Percentiles rank a stretch among this genome's conserved stretches.
These are phyloP conservation scores for Drosophila obscura DNA, from an alignment of 1,140 invertebrate species.

Conservation along the genomic window DNA sequence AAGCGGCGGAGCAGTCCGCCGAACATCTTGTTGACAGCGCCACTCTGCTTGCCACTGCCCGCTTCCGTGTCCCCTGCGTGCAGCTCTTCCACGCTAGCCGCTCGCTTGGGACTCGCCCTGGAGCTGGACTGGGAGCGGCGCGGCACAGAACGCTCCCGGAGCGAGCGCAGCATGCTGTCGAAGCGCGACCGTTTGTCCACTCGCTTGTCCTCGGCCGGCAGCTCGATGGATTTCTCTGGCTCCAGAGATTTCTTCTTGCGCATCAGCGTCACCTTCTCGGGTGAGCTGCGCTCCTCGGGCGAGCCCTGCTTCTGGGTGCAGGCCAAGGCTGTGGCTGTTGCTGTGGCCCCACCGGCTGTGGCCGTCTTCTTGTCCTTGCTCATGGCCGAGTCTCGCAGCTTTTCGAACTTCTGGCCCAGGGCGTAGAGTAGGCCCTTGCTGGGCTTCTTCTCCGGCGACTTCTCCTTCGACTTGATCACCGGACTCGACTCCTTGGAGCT, in stretches of 20 bases:
- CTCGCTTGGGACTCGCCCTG: conserved; percentile 86
- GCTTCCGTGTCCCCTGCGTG: conserved; percentile 84
- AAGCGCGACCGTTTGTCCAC: conserved; percentile 83
- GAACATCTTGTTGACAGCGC: conserved; percentile 87
- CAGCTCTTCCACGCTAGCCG: conserved; percentile 88
- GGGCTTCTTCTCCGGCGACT: conserved; percentile 76
- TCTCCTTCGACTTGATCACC: conserved; percentile 65
- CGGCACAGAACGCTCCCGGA: conserved; percentile 88
- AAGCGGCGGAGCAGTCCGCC: conserved; percentile 89
- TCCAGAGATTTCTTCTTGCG: conserved; percentile 25
- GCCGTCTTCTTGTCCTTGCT: conserved; percentile 74
- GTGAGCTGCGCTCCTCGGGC: conserved; percentile 42
- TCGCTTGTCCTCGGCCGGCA: conserved; percentile 45
- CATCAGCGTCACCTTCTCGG: conserved; percentile 48
- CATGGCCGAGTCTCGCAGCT: conserved; percentile 84
- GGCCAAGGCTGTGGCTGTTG: conserved; percentile 38
- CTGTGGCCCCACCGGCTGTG: neutral
- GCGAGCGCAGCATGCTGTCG: conserved; percentile 85
- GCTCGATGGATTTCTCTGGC: neutral
- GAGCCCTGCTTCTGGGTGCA: conserved; percentile 62
- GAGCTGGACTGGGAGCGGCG: conserved; percentile 83
- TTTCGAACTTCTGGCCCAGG: conserved; percentile 88
- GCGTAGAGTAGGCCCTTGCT: conserved; percentile 84
- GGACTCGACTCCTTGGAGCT: conserved; percentile 75
- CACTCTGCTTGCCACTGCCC: conserved; percentile 83